Evolutionary conservation across 2,888 invertebrate genomes (phyloP).

Genomic region (Drosophila colorata): DNA sequence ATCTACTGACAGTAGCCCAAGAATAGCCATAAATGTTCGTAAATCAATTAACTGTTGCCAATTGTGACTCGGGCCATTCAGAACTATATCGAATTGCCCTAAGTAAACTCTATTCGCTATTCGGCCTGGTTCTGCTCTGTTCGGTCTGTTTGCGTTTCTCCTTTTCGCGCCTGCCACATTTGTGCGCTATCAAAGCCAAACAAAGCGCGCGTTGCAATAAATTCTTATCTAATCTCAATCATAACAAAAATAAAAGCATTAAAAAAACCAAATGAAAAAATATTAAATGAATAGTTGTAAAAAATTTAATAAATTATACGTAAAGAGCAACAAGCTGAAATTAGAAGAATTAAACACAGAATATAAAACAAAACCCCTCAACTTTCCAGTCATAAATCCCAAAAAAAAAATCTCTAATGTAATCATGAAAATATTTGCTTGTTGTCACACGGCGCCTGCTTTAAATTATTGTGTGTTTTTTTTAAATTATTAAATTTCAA

Average conservation of each 20-base stretch:
- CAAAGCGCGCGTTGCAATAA: slow-evolving; percentile 73
- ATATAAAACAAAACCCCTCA: slow-evolving; percentile 22
- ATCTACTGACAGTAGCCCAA: slow-evolving; percentile 58
- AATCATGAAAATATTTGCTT: slow-evolving; percentile 20
- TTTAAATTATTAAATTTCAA: slow-evolving; percentile 63
- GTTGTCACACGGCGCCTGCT: slow-evolving; percentile 13
- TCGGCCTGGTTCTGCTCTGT: slow-evolving; percentile 1
- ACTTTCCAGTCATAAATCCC: slow-evolving; percentile 39
- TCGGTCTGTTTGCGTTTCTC: not conserved
- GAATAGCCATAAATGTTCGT: slow-evolving; percentile 69
- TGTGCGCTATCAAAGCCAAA: slow-evolving; percentile 59
- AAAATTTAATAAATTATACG: slow-evolving; percentile 59
- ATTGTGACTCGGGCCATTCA: slow-evolving; percentile 1
- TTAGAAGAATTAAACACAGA: not conserved
- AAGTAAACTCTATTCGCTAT: slow-evolving; percentile 3
- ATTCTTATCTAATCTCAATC: slow-evolving; percentile 78
- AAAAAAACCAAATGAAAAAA: slow-evolving; percentile 30
- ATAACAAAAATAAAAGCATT: slow-evolving; percentile 74
- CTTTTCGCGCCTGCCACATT: slow-evolving; percentile 35
- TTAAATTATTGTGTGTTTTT: slow-evolving; percentile 19
- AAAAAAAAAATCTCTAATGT: slow-evolving; percentile 6
- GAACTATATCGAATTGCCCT: slow-evolving; percentile 15
- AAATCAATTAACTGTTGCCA: slow-evolving; percentile 68
- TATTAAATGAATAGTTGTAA: slow-evolving; percentile 64
- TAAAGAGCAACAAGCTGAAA: not conserved